Percentiles rank a stretch among this genome's conserved stretches.
These are phyloP conservation scores for Cherax destructor DNA, from an alignment of 1,140 invertebrate genomes.

Conservation along the genomic window DNA sequence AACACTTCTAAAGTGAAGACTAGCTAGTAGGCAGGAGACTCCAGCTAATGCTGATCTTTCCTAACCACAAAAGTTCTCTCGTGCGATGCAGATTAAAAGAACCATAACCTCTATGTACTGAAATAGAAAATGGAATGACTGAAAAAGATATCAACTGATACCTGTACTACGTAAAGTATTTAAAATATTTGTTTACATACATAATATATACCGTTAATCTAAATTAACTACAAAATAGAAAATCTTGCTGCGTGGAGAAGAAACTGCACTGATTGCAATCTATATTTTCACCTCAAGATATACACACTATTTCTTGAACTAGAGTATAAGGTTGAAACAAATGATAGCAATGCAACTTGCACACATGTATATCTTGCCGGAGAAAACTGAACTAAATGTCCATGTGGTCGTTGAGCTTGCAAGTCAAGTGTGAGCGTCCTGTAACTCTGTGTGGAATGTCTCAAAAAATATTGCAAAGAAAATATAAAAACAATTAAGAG, in stretches of 20 bases:
- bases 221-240: not conserved
- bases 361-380: not conserved
- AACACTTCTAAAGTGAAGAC: not conserved
- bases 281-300: not conserved
- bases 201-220: not conserved
- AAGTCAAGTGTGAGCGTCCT: conserved; percentile 23
- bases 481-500: conserved; percentile 1
- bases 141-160: conserved; percentile 7
- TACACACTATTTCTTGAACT: not conserved
- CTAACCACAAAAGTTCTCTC: not conserved
- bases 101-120: not conserved
- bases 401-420: not conserved
- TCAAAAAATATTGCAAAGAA: not conserved
- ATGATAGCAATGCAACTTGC: not conserved
- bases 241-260: not conserved
- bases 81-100: conserved; percentile 5
- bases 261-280: not conserved
- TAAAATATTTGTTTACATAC: not conserved
- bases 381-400: not conserved
- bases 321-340: no score
- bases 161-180: not conserved
- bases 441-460: conserved; percentile 15
- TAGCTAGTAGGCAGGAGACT: not conserved
- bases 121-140: conserved; percentile 2
- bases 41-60: conserved; percentile 14